Conservation (phyloP, 2,113 vertebrate species). For the Uria lomvia region DNA sequence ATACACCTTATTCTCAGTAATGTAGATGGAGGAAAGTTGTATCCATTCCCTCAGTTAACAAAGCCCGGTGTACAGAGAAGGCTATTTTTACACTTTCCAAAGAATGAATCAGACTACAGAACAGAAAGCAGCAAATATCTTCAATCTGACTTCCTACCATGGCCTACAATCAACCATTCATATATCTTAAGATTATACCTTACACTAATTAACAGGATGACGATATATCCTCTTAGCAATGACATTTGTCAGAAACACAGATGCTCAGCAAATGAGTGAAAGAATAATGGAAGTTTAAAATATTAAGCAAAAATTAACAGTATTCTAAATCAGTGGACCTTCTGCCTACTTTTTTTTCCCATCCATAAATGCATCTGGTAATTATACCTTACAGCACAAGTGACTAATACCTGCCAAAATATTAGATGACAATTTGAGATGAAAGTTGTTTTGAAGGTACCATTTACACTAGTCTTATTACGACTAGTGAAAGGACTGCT, state of each 20-base stretch:
- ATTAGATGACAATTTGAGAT: neutral
- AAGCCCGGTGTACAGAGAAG: neutral
- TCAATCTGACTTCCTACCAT: accelerated
- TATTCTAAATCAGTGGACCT: neutral
- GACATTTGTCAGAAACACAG: neutral
- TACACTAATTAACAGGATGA: neutral
- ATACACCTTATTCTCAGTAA: accelerated
- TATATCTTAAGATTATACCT: neutral
- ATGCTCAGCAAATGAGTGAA: neutral
- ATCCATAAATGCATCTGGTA: neutral
- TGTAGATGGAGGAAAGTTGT: neutral
- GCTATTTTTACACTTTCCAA: neutral
- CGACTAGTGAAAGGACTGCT: neutral
- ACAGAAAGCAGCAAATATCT: neutral
- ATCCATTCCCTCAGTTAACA: neutral
- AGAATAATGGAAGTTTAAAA: neutral
- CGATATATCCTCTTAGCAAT: neutral
- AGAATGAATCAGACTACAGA: neutral
- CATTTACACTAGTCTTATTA: neutral
- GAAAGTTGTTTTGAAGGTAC: conserved; percentile 4
- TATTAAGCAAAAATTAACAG: neutral
- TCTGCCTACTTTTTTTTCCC: neutral
- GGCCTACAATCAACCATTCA: neutral
- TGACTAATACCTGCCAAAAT: conserved; percentile 37
- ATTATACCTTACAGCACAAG: neutral